These are phyloP conservation scores for Xylocopa sonorina DNA, from an alignment of 1,140 invertebrate genomes.

Conservation along the genomic window DNA sequence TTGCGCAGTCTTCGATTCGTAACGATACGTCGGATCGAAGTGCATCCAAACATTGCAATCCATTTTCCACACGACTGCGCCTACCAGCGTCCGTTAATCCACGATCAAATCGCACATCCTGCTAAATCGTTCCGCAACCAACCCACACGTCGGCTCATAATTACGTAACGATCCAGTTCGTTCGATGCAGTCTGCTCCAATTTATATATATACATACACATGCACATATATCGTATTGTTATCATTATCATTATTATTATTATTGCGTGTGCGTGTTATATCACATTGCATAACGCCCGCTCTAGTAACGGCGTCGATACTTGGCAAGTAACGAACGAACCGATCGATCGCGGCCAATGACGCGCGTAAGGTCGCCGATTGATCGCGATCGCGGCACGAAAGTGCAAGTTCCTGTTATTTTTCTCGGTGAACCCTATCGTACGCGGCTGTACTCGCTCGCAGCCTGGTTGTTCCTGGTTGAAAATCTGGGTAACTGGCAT, in stretches of 20 bases:
- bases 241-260: too few species aligned
- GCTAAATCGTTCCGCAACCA: too few species aligned
- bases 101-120: neutral
- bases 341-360: slow-evolving; percentile 38
- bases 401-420: slow-evolving; percentile 48
- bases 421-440: slow-evolving; percentile 24
- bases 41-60: too few species aligned
- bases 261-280: too few species aligned
- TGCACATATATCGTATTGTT: too few species aligned
- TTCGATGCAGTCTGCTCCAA: neutral
- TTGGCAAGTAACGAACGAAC: neutral
- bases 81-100: too few species aligned
- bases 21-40: neutral
- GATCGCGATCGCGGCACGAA: slow-evolving; percentile 45
- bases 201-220: neutral
- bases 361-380: slow-evolving; percentile 50
- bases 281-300: too few species aligned
- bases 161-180: neutral
- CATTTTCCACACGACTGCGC: too few species aligned
- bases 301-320: slow-evolving; percentile 3
- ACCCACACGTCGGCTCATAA: neutral
- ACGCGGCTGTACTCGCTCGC: slow-evolving; percentile 24
- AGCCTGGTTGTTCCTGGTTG: slow-evolving; percentile 60
- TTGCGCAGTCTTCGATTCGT: neutral
- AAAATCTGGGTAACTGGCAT: slow-evolving; percentile 65